Evolutionary conservation across 2,113 vertebrate species (phyloP).

Genomic region (Leucosticte australis): DNA sequence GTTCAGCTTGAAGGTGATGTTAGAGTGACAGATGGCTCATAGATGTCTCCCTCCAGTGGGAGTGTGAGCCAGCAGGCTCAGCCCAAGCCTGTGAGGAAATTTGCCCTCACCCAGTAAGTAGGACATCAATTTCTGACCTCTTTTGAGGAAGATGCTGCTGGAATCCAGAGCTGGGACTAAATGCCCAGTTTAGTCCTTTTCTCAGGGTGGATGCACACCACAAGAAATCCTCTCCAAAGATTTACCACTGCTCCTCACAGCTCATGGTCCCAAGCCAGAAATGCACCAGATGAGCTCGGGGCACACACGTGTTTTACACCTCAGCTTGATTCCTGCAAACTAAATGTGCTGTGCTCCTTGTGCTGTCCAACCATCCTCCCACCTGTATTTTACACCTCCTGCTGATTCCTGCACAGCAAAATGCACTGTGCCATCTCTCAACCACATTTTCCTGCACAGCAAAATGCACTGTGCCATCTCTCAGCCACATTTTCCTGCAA

Average conservation of each 20-base stretch:
- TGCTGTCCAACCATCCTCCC: background rate
- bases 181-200: background rate
- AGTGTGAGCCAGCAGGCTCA: background rate
- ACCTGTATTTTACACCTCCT: background rate
- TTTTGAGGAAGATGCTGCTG: background rate
- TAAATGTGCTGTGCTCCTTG: background rate
- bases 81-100: background rate
- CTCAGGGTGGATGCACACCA: background rate
- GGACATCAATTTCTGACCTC: background rate
- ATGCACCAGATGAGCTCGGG: rapidly evolving
- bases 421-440: no score
- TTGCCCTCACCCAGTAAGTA: background rate
- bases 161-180: background rate
- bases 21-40: background rate
- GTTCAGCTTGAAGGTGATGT: background rate
- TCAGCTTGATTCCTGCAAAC: background rate
- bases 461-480: no score
- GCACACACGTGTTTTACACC: background rate
- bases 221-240: background rate
- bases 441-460: no score
- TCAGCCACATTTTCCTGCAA: background rate
- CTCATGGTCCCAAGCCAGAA: background rate
- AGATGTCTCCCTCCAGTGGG: background rate
- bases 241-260: background rate
- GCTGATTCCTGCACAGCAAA: background rate